Base-by-base conservation (phyloP, 2,888 invertebrate genomes). In the Gymnosoma rotundatum region DNA sequence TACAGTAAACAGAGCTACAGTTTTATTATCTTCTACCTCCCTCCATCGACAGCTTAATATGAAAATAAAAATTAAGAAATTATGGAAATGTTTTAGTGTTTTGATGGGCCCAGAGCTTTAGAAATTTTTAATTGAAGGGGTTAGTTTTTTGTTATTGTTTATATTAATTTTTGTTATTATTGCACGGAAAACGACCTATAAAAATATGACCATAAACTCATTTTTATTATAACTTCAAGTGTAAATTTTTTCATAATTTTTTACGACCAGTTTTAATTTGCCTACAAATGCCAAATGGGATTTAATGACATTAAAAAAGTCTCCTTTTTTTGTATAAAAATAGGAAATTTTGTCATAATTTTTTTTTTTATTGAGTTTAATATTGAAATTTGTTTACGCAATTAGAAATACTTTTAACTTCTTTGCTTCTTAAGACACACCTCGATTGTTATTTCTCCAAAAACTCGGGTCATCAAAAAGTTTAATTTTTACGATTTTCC, bases 371-470 rank as follows among this genome's bases (percentile, higher is more conserved):
- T 50, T 20, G 21, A 18, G 42, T 52, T 83, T 72, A 20, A 21
- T 81, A 84, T 78, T 81, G 74, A 81, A 84, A 84, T 74, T 81
- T 76, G 38, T 52, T 18, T 36, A 52, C 78, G 64, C 60, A 78
- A 84, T 84, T 84, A 84, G 70, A 81, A 84, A 69, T 74, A 81
- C 74, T 78, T 63, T 80, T 50, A 64, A 50, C 42, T 63, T 52
- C 10, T 72, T 56, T 58, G 50, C n/a, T 58, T 38, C 36, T 1
- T 18, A 4, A 21, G 73, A 66, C 18, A 78, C 76, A 81, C 83
- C 67, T 70, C 84, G 38, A 3, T 48, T 78, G 73, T 60, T 25
- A 73, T 38, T 38, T 25, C 9, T 3, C 20, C 1, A 64, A 64
- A 38, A 63, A 48, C 12, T 56, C 50, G 38, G 54, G 20, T 42